phyloP scores from a whole-genome alignment of 2,888 invertebrate species.

The Anarsia innoxiella region DNA sequence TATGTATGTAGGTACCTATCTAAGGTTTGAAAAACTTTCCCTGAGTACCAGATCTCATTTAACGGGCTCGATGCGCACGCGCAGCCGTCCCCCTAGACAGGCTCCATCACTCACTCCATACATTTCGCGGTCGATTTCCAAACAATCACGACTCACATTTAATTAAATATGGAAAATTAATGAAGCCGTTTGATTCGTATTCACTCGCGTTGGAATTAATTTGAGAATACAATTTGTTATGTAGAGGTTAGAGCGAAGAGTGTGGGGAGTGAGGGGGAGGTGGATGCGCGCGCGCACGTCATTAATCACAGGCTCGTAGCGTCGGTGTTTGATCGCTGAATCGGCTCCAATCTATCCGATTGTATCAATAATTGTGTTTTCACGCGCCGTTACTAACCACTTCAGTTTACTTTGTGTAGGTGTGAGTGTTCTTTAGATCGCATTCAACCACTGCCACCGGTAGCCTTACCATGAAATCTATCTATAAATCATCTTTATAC shows the following conservation, averaged over 20 bases:
- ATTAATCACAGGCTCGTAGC: conserved; percentile 13
- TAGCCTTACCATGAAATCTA: background rate
- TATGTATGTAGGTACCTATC: too few species aligned
- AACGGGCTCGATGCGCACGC: background rate
- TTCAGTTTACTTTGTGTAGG: conserved; percentile 7
- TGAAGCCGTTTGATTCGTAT: conserved; percentile 15
- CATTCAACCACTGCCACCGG: background rate
- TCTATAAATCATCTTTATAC: conserved; percentile 5
- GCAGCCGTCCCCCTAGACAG: too few species aligned
- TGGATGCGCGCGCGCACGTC: conserved; percentile 6
- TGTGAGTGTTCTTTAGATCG: conserved; percentile 5
- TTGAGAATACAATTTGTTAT: conserved; percentile 12
- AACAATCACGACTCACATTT: conserved; percentile 11
- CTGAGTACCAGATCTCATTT: too few species aligned
- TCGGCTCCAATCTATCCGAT: conserved; percentile 15
- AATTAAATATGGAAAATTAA: conserved; percentile 13
- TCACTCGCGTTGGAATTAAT: conserved; percentile 12
- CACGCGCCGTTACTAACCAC: conserved; percentile 9
- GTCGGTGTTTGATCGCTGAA: conserved; percentile 12
- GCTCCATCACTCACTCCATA: too few species aligned
- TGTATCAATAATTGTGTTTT: conserved; percentile 12
- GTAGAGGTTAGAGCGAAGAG: too few species aligned
- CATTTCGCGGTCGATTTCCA: conserved; percentile 3
- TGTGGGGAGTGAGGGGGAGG: background rate
- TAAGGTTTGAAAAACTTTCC: too few species aligned